phyloP scores from a whole-genome alignment of 2,888 invertebrate genomes.

The Cyclophora punctaria region DNA sequence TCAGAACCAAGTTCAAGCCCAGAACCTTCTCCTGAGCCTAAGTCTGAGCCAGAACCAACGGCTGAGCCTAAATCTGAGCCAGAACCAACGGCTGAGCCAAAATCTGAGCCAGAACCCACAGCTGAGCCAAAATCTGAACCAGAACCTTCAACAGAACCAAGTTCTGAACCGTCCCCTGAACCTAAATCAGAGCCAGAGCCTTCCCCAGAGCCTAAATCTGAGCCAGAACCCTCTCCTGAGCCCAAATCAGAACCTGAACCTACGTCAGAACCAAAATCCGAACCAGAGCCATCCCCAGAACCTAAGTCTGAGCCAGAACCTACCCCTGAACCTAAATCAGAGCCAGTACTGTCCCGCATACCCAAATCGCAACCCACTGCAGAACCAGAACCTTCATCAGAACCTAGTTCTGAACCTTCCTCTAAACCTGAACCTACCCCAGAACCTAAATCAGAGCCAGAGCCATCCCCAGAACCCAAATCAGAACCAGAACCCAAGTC shows the following conservation, averaged over 20 bases:
- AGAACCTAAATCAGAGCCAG: conserved; percentile 57
- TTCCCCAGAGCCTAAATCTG: conserved; percentile 38
- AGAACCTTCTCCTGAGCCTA: conserved; percentile 36
- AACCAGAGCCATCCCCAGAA: conserved; percentile 28
- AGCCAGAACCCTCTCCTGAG: conserved; percentile 34
- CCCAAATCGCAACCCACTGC: conserved; percentile 47
- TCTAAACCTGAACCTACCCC: conserved; percentile 55
- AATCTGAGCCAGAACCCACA: conserved; percentile 3
- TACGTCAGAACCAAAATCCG: conserved; percentile 27
- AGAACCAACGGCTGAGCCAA: conserved; percentile 1
- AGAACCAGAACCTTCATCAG: conserved; percentile 48
- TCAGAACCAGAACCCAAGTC: conserved; percentile 62
- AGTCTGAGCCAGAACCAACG: conserved; percentile 25
- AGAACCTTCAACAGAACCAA: background rate
- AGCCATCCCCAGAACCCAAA: conserved; percentile 48
- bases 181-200: conserved; percentile 4
- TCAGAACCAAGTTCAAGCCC: conserved; percentile 43
- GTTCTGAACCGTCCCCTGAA: background rate
- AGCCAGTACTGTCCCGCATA: conserved; percentile 46
- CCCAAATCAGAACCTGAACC: conserved; percentile 45
- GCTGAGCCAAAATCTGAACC: conserved; percentile 6
- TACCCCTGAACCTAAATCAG: conserved; percentile 49
- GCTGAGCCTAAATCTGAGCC: conserved; percentile 4
- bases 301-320: conserved; percentile 36
- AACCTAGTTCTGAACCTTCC: conserved; percentile 46